Evolutionary conservation across 2,113 vertebrate genomes (phyloP), one percentile per base, ranked within the genome.

Genomic region (Thomomys bottae): DNA sequence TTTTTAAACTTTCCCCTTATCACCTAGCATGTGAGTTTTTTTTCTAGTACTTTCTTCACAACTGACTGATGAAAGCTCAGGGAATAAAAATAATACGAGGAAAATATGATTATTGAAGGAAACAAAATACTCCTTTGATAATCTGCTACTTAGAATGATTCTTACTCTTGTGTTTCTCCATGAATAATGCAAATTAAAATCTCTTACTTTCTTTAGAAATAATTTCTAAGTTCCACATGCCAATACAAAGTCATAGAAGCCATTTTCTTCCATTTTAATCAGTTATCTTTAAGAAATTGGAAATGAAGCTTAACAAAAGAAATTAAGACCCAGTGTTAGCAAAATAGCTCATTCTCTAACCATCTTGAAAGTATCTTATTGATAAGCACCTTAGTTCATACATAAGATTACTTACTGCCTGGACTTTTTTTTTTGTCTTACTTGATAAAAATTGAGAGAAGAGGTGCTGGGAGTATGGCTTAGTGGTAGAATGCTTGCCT

Each of bases 251-350:
- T 17, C 38, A n/a, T 30, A 72, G 66, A 92, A 67, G 36, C 91
- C n/a, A 21, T 82, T 6, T 64, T 70, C 38, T 91, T 75, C 84
- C 42, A 23, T 87, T 85, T 94, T 66, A 87, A 73, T 89, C 28
- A 84, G 77, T 45, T 85, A 92, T 26, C 79, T 79, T 57, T 93
- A 80, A 88, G 90, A 96, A 91, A 75, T n/a, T 89, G 11, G 30
- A 90, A 87, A 84, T 73, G 6, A 84, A 76, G 28, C n/a, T 82
- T 87, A 88, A 72, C 80, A 90, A 70, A 92, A 87, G 36, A 95
- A 88, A 87, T 80, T 59, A 90, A 66, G 63, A 78, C 89, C 68
- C 84, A 30, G 80, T 87, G 32, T 85, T n/a, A 63, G 28, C 36
- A 87, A 86, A 89, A 76, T 7, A 67, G 57, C 81, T 72, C 57